Evolutionary conservation across 1,140 invertebrate genomes (phyloP).

Genomic region (Chrysoperla carnea): DNA sequence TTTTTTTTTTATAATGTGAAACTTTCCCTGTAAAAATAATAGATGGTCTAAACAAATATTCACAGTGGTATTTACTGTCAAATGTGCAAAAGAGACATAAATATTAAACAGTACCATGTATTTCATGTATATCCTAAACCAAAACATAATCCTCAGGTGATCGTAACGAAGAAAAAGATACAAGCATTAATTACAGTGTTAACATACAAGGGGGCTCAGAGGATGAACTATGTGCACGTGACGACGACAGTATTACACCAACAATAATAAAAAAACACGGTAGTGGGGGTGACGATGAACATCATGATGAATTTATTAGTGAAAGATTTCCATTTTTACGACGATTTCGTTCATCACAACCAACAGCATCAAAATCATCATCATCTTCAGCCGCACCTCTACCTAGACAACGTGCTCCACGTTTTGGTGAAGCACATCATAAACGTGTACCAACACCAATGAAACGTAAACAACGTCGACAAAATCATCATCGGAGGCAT

Average conservation of each 20-base stretch:
- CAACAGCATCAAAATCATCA: constrained; percentile 5
- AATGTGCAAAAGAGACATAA: too few relatives aligned
- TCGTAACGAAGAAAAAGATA: not conserved
- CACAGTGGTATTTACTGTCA: too few relatives aligned
- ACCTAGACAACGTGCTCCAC: constrained; percentile 15
- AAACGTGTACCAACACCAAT: constrained; percentile 38
- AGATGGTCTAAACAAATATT: too few relatives aligned
- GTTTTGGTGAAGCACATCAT: constrained; percentile 36
- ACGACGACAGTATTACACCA: constrained; percentile 8
- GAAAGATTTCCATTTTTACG: constrained; percentile 28
- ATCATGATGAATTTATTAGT: constrained; percentile 1
- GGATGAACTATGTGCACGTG: constrained; percentile 20
- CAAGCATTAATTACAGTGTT: constrained; percentile 6
- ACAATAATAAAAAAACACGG: constrained; percentile 21
- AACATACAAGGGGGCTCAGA: constrained; percentile 20
- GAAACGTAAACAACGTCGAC: constrained; percentile 25
- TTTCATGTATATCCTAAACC: too few relatives aligned
- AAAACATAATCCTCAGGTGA: not conserved
- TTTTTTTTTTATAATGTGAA: too few relatives aligned
- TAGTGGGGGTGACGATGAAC: constrained; percentile 16
- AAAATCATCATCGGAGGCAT: constrained; percentile 1
- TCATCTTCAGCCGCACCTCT: not conserved
- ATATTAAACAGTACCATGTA: too few relatives aligned
- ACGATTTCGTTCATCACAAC: constrained; percentile 17
- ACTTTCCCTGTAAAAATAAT: too few relatives aligned